Evolutionary conservation across 2,797 vertebrate species (phyloP), one percentile per base, ranked within the genome.

Genomic region (Cyprinodon diabolis): DNA sequence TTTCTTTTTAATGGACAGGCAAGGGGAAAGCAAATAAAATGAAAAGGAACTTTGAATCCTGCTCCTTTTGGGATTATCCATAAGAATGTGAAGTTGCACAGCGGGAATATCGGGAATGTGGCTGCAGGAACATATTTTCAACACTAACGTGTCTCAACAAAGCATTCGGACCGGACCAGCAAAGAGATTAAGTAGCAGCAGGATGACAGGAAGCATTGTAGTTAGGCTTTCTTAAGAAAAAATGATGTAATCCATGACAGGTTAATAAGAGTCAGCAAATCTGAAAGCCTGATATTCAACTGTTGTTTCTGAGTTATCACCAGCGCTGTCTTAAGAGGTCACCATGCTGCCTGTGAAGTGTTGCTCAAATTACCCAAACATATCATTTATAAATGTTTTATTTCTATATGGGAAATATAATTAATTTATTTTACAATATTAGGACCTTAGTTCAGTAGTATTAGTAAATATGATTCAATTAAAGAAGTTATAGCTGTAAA

Each of bases 31-130:
- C 51, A 52, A 52, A 19, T 1, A 19, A 17, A 19, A 14, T 1
- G 2, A 21, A 52, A 35, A 35, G 21, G 35, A 62, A 40, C 19
- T 37, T 62, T 40, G 40, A 62, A 62, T 62, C 58, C 58, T 5
- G 58, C 58, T 40, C 6, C 35, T 62, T 5, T 19, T 62, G 35
- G 21, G 8, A 43, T 40, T 62, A 62, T 11, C 43, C 4, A 23
- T 25, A 82, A 74, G 56, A 62, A 1, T 60, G 9, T 6, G 30
- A 69, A 35, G 47, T 66, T 40, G 58, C 58, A 40, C 37, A 62
- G 58, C 58, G 17, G 58, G 58, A 62, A 62, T 40, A 62, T 62
- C 8, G 35, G 35, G 35, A 62, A 40, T 62, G 19, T 37, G 10
- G 58, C 19, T 62, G 17, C 58, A 62, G 58, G 35, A 62, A 40